phyloP scores from a whole-genome alignment of 2,797 vertebrate species.

The Platyrinchus mystaceus region DNA sequence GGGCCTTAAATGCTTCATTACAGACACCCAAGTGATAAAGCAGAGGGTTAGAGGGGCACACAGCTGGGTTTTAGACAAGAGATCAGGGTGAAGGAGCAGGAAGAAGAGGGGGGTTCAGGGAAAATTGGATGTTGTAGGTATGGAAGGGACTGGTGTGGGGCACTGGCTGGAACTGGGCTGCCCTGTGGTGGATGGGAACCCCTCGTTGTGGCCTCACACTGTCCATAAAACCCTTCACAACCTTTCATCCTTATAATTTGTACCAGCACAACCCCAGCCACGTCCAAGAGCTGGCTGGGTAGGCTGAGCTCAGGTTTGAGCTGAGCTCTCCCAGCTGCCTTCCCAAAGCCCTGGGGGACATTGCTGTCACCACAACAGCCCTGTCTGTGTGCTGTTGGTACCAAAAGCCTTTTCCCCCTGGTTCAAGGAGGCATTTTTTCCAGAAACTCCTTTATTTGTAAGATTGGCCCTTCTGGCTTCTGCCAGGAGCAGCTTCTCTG shows the following conservation, averaged over 20 bases:
- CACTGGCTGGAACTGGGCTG: not conserved
- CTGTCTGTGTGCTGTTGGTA: rapidly evolving
- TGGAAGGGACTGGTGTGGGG: not conserved
- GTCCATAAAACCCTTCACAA: not conserved
- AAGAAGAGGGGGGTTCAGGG: not conserved
- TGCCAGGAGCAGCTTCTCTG: not conserved
- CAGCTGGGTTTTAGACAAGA: not conserved
- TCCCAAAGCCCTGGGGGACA: rapidly evolving
- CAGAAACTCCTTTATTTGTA: not conserved
- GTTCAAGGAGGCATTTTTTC: not conserved
- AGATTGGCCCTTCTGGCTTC: not conserved
- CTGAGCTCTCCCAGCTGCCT: not conserved
- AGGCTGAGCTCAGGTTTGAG: not conserved
- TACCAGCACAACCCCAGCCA: not conserved
- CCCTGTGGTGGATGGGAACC: not conserved
- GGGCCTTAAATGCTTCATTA: not conserved
- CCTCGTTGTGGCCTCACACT: rapidly evolving
- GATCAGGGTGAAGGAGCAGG: not conserved
- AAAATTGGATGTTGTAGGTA: not conserved
- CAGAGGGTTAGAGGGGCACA: not conserved
- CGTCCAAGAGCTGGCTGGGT: not conserved
- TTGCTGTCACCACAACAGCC: not conserved
- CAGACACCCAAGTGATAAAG: not conserved
- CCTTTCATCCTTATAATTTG: not conserved
- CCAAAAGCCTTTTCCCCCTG: not conserved